These are phyloP conservation scores for Ruditapes philippinarum DNA, from an alignment of 1,140 invertebrate genomes.

Conservation along the genomic window DNA sequence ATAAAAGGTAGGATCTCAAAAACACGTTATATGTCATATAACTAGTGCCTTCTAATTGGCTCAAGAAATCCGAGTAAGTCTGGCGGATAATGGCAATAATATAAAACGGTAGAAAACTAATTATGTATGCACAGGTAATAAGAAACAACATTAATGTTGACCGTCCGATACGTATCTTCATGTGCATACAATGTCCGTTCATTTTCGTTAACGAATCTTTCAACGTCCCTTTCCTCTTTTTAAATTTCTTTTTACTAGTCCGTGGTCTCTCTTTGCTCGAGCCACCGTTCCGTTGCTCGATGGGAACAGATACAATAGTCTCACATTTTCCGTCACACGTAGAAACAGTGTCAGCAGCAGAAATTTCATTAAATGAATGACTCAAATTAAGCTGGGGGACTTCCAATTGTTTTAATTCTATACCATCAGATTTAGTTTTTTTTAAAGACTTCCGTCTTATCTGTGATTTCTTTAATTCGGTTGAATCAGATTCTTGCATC, in stretches of 20 bases:
- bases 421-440: too few relatives aligned
- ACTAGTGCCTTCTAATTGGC: not conserved
- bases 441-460: not conserved
- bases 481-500: not conserved
- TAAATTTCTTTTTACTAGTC: not conserved
- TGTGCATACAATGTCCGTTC: conserved; percentile 20
- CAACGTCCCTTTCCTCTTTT: not conserved
- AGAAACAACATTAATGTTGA: conserved; percentile 62
- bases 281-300: not conserved
- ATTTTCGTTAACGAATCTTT: not conserved
- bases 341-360: too few relatives aligned
- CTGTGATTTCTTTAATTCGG: conserved; percentile 3
- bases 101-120: conserved; percentile 63
- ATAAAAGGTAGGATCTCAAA: conserved; percentile 59
- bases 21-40: conserved; percentile 36
- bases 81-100: conserved; percentile 53
- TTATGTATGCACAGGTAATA: conserved; percentile 48
- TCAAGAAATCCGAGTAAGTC: conserved; percentile 11
- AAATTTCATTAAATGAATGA: too few relatives aligned
- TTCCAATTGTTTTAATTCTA: too few relatives aligned
- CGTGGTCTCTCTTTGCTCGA: not conserved
- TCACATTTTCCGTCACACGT: not conserved
- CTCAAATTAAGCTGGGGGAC: too few relatives aligned
- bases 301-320: not conserved
- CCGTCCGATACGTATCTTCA: conserved; percentile 28